phyloP scores from a whole-genome alignment of 2,113 vertebrate species.

The Atractosteus spatula region DNA sequence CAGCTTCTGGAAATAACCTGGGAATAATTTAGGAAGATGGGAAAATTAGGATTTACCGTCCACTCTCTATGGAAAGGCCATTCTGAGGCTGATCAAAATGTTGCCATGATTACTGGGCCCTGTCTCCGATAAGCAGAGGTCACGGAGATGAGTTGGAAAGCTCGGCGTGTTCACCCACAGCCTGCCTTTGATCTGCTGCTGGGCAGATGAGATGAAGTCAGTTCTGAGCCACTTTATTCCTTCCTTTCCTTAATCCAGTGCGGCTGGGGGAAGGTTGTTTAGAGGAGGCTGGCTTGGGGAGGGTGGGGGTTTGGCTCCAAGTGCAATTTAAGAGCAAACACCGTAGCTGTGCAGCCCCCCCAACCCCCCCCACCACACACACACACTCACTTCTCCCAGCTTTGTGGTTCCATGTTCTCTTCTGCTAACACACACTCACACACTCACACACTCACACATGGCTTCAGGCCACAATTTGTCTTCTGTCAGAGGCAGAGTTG shows the following conservation, averaged over 20 bases:
- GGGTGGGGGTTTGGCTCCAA: background rate
- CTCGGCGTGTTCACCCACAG: too few species aligned
- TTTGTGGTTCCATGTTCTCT: too few species aligned
- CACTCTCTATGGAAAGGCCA: background rate
- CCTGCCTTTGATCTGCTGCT: too few species aligned
- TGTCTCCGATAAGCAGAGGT: background rate
- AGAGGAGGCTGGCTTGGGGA: background rate
- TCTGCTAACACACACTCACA: background rate
- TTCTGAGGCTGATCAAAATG: background rate
- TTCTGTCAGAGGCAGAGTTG: constrained; percentile 17
- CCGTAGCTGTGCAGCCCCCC: background rate
- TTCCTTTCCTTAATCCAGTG: background rate
- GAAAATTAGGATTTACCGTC: background rate
- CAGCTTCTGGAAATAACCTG: too few species aligned
- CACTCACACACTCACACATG: constrained; percentile 16
- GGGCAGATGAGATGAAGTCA: background rate
- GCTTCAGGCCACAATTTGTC: constrained; percentile 35
- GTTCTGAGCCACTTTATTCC: too few species aligned
- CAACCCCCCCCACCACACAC: background rate
- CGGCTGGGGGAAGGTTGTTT: background rate
- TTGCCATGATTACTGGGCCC: background rate
- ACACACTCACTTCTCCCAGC: background rate
- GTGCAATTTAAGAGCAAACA: background rate
- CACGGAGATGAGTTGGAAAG: background rate
- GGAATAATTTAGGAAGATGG: too few species aligned